Conservation (phyloP, 2,888 invertebrate species). For the Dinocampus coccinellae region DNA sequence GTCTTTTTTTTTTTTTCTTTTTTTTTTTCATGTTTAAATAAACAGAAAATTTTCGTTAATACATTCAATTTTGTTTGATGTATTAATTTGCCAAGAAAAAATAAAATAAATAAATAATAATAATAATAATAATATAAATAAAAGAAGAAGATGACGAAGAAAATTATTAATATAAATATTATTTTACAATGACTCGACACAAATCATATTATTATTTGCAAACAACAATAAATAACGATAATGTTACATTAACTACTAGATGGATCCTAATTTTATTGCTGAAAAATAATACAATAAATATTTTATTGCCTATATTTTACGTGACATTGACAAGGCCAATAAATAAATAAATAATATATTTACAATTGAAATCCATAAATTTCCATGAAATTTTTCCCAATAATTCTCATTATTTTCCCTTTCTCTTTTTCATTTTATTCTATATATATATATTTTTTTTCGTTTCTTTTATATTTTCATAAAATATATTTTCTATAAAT, state of each 20-base stretch:
- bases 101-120: no score
- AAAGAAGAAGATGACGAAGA: neutral
- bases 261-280: neutral
- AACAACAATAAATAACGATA: neutral
- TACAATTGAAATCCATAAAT: neutral
- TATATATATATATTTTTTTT: neutral
- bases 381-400: neutral
- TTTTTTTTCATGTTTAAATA: no score
- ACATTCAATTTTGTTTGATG: no score
- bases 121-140: no score
- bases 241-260: neutral
- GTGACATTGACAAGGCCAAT: neutral
- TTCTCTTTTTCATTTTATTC: neutral
- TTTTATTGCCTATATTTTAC: constrained; percentile 31
- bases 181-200: neutral
- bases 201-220: neutral
- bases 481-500: no score
- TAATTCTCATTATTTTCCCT: neutral
- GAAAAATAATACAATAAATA: constrained; percentile 41
- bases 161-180: neutral
- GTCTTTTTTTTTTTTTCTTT: no score
- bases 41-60: no score
- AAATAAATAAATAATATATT: neutral
- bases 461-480: no score
- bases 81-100: no score